A percentile compares a stretch with the other conserved stretches of the same genome.
Evolutionary conservation across 2,113 vertebrate genomes (phyloP).

Genomic region (Butorides virescens): DNA sequence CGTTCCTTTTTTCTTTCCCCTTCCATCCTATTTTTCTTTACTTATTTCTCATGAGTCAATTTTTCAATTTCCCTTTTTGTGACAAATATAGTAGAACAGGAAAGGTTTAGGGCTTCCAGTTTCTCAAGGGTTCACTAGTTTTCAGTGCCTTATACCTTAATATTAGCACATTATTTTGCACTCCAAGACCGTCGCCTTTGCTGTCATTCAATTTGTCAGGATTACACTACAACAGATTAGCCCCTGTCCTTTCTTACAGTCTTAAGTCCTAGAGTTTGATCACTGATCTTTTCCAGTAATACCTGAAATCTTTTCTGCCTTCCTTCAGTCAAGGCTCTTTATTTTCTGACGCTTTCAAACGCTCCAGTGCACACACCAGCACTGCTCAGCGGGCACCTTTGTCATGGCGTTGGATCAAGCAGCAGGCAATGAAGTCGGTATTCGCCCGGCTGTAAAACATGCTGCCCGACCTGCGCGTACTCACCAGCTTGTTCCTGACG

Average conservation of each 20-base stretch:
- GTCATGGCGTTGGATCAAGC: background rate
- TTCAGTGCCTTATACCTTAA: background rate
- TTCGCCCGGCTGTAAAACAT: background rate
- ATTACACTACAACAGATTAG: background rate
- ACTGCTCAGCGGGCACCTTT: background rate
- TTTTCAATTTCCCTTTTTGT: background rate
- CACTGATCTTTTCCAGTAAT: background rate
- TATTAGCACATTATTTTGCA: background rate
- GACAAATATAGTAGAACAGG: background rate
- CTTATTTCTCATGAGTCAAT: background rate
- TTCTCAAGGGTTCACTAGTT: background rate
- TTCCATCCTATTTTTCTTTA: background rate
- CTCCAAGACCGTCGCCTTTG: background rate
- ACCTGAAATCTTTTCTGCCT: background rate
- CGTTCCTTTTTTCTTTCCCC: background rate
- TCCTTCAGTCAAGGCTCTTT: background rate
- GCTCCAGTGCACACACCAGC: background rate
- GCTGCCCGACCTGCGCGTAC: background rate
- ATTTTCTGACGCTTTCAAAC: background rate
- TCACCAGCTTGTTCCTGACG: conserved; percentile 88
- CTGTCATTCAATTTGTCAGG: background rate
- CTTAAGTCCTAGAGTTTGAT: background rate
- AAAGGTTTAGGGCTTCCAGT: background rate
- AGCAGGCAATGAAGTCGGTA: background rate
- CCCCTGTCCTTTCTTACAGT: background rate